These are phyloP conservation scores for Callyntrura sp. DNA, from an alignment of 2,888 invertebrate genomes.

Conservation along the genomic window DNA sequence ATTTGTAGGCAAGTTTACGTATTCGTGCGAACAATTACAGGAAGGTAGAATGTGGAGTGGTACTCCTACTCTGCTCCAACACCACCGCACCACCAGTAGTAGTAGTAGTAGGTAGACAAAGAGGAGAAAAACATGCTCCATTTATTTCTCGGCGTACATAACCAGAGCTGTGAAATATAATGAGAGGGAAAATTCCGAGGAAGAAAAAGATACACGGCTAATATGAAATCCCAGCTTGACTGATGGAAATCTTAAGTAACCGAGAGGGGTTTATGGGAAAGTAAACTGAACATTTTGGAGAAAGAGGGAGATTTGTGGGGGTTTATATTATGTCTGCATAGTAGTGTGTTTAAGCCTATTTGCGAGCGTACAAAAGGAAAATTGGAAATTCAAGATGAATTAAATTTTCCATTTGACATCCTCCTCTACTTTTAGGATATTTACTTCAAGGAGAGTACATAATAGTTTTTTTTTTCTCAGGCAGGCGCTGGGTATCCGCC, in stretches of 20 bases:
- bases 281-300: not conserved
- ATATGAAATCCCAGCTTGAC: conserved; percentile 22
- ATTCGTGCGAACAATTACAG: not conserved
- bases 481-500: not conserved
- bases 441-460: too few species aligned
- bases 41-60: too few species aligned
- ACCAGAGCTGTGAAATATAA: too few species aligned
- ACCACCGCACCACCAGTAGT: not conserved
- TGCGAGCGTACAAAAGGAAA: conserved; percentile 2
- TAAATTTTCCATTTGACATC: too few species aligned
- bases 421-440: too few species aligned
- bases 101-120: not conserved
- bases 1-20: not conserved
- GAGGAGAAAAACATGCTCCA: too few species aligned
- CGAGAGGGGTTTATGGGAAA: too few species aligned
- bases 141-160: too few species aligned
- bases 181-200: too few species aligned
- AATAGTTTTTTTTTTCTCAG: too few species aligned
- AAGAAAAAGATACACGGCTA: not conserved
- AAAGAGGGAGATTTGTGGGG: not conserved
- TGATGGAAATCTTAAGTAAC: conserved; percentile 38
- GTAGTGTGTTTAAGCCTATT: not conserved
- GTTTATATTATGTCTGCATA: not conserved
- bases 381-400: conserved; percentile 27
- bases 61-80: not conserved